A percentile compares a stretch with the other conserved stretches of the same genome.
These are phyloP conservation scores for Falco columbarius DNA, from an alignment of 2,797 vertebrate genomes.

Conservation along the genomic window DNA sequence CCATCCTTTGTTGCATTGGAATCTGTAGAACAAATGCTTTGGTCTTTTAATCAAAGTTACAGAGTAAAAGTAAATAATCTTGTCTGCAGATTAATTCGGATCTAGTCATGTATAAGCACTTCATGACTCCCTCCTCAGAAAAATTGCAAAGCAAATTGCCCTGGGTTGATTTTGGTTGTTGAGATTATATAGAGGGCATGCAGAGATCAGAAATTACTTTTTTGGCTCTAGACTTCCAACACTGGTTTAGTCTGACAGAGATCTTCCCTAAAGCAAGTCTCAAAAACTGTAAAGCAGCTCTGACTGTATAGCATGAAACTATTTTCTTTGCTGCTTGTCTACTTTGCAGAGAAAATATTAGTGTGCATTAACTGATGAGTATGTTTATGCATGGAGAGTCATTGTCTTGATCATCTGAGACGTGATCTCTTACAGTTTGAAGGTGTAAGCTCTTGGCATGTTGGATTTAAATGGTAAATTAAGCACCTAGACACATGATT, in stretches of 20 bases:
- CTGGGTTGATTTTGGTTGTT: background rate
- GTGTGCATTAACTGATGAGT: background rate
- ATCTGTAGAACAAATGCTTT: background rate
- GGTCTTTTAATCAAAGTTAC: background rate
- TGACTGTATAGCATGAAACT: background rate
- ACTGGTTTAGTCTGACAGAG: background rate
- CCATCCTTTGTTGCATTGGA: background rate
- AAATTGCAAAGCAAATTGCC: background rate
- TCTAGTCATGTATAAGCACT: background rate
- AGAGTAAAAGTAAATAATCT: background rate
- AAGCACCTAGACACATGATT: background rate
- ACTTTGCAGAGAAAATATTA: background rate
- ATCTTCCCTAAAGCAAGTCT: background rate
- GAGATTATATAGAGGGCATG: background rate
- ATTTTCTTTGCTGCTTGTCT: background rate
- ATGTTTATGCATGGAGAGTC: background rate
- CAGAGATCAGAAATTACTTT: constrained; percentile 26
- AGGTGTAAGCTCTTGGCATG: background rate
- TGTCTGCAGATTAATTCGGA: background rate
- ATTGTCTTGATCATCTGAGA: background rate
- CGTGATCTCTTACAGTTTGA: background rate
- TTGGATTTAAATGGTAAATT: background rate
- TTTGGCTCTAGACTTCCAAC: background rate
- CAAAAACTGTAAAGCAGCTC: background rate
- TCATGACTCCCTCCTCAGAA: background rate